A percentile compares a stretch with the other conserved stretches of the same genome.
phyloP scores from a whole-genome alignment of 1,140 invertebrate species.

The Aphaenogaster floridana region DNA sequence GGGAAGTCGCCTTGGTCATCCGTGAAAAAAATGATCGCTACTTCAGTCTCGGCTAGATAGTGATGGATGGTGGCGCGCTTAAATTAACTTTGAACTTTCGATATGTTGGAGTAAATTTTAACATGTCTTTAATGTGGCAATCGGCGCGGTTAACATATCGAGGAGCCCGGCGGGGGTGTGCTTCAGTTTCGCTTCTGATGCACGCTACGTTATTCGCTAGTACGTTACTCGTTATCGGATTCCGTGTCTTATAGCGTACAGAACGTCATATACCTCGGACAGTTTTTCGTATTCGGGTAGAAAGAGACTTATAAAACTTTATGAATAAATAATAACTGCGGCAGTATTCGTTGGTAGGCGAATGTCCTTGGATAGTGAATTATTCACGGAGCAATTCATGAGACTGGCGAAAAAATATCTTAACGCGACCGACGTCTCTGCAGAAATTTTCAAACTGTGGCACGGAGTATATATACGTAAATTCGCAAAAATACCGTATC shows the following conservation, averaged over 20 bases:
- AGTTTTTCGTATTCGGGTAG: constrained; percentile 36
- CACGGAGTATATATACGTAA: not conserved
- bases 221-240: constrained; percentile 49
- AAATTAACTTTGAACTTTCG: constrained; percentile 54
- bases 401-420: constrained; percentile 45
- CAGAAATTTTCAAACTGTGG: not conserved
- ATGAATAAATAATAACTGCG: constrained; percentile 59
- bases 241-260: constrained; percentile 42
- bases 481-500: not conserved
- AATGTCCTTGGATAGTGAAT: constrained; percentile 47
- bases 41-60: constrained; percentile 4
- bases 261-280: constrained; percentile 42
- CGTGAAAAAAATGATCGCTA: constrained; percentile 24
- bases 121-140: constrained; percentile 51
- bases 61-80: constrained; percentile 40
- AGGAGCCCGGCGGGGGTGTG: not conserved
- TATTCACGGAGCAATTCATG: constrained; percentile 55
- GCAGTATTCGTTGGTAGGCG: constrained; percentile 54
- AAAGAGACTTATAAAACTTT: constrained; percentile 64
- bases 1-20: not conserved
- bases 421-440: constrained; percentile 34
- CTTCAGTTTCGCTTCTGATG: constrained; percentile 33
- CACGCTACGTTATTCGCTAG: constrained; percentile 46
- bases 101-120: constrained; percentile 60
- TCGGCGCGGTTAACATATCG: constrained; percentile 59